Evolutionary conservation across 2,888 invertebrate species (phyloP), one percentile per base, ranked within the genome.

Genomic region (Salticus scenicus): DNA sequence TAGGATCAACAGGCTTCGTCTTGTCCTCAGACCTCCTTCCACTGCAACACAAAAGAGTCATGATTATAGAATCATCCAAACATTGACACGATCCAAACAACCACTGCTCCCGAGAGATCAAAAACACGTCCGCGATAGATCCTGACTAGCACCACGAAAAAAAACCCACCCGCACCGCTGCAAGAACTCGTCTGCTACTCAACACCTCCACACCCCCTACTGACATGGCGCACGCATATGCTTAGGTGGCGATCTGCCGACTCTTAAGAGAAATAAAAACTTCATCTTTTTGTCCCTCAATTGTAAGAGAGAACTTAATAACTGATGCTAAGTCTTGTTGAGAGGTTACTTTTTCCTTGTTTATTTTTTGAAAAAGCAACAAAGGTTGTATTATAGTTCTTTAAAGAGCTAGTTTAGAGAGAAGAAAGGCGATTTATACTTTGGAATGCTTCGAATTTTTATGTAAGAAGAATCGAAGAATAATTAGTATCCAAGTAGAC

Each of bases 41-140:
- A 70, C 84, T 85, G 74, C 84, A 85, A 85, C 84, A 85, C 70
- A 85, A 79, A 37, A 85, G 84, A 70, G 79, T 79, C 78, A 79
- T 79, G 7, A 27, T 79, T 7, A 33, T 47, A 67, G 24, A 63
- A 51, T 37, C 73, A 31, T 28, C 31, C 1, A 47, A 72, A 69
- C 67, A 77, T 20, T 42, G 30, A 42, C 27, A 24, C 69, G 7
- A 17, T n/a, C 67, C 28, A 30, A 70, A 37, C 4, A 1, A n/a
- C 28, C 71, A 67, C 42, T 10, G 12, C 14, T 24, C 63, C 57
- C 37, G 0, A 20, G 31, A 41, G 27, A 42, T 47, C 67, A 67
- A 27, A 71, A 31, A 64, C 74, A 71, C 71, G n/a, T 2, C 33
- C 70, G 41, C 33, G 0, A 51, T 20, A 51, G 24, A 51, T 51